These are phyloP conservation scores for Ovis canadensis DNA, from an alignment of 2,113 vertebrate species.

Conservation along the genomic window DNA sequence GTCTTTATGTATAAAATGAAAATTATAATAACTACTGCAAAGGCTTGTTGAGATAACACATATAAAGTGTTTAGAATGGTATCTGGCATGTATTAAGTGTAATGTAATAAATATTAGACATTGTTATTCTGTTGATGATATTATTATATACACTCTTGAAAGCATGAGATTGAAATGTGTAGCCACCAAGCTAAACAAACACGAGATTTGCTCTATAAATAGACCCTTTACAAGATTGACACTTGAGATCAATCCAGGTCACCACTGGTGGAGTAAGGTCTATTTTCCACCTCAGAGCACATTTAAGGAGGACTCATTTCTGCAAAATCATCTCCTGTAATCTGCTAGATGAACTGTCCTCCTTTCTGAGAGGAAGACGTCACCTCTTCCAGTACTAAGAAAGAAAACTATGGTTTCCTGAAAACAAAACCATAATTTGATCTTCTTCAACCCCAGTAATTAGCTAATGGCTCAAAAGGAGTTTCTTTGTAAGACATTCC, in stretches of 20 bases:
- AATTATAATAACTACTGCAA: neutral
- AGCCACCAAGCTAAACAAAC: slow-evolving; percentile 48
- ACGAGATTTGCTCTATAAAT: slow-evolving; percentile 56
- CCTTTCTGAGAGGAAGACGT: neutral
- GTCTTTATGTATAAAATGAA: slow-evolving; percentile 5
- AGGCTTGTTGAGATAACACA: neutral
- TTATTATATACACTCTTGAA: neutral
- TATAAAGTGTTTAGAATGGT: neutral
- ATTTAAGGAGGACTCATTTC: slow-evolving; percentile 43
- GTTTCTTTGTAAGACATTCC: slow-evolving; percentile 33
- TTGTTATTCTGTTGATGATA: neutral
- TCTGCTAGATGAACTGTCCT: neutral
- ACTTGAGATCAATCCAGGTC: slow-evolving; percentile 47
- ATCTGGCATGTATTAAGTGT: neutral
- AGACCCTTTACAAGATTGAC: slow-evolving; percentile 56
- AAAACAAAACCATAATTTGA: slow-evolving; percentile 63
- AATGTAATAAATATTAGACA: neutral
- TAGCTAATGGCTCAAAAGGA: slow-evolving; percentile 58
- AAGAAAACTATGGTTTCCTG: slow-evolving; percentile 20
- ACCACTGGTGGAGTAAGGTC: slow-evolving; percentile 54
- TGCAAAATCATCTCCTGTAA: slow-evolving; percentile 36
- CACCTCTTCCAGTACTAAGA: slow-evolving; percentile 13
- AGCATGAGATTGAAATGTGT: slow-evolving; percentile 49
- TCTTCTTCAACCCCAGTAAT: slow-evolving; percentile 66
- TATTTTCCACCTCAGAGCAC: slow-evolving; percentile 12